Evolutionary conservation across 2,888 invertebrate species (phyloP).

Genomic region (Limnephilus marmoratus): DNA sequence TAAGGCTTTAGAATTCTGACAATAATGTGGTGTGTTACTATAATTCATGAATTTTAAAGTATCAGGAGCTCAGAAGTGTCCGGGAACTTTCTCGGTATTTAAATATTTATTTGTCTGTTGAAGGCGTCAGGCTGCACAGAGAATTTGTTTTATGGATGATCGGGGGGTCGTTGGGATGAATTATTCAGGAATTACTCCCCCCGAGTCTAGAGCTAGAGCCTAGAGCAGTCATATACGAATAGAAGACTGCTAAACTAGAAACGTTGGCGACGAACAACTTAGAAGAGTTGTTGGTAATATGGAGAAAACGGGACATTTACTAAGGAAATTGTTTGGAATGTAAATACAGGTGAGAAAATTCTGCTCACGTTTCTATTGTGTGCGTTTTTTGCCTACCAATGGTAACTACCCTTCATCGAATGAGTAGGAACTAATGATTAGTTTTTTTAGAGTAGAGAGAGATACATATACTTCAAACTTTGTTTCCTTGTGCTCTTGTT

Average conservation of each 20-base stretch:
- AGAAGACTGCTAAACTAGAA: background rate
- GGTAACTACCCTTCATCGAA: too few relatives aligned
- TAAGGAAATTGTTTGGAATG: background rate
- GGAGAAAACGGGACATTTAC: background rate
- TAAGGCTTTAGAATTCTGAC: background rate
- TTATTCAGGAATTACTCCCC: constrained; percentile 6
- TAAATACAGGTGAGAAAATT: background rate
- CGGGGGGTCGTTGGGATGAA: background rate
- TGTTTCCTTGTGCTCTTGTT: too few relatives aligned
- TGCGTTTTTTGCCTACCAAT: background rate
- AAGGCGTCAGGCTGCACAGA: constrained; percentile 2
- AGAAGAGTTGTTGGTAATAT: background rate
- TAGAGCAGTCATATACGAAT: background rate
- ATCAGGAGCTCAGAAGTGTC: background rate
- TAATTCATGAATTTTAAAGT: background rate
- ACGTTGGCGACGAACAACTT: background rate
- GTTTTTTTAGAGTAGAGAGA: too few relatives aligned
- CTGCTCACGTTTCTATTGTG: background rate
- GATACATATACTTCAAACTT: too few relatives aligned
- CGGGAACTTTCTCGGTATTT: background rate
- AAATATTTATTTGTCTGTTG: background rate
- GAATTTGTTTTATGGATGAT: constrained; percentile 18
- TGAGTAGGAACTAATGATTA: too few relatives aligned
- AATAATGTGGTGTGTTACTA: background rate
- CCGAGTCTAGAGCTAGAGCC: background rate